Percentiles rank a stretch among this genome's conserved stretches.
Conservation (phyloP, 2,113 vertebrate species). For the Pedionomus torquatus region DNA sequence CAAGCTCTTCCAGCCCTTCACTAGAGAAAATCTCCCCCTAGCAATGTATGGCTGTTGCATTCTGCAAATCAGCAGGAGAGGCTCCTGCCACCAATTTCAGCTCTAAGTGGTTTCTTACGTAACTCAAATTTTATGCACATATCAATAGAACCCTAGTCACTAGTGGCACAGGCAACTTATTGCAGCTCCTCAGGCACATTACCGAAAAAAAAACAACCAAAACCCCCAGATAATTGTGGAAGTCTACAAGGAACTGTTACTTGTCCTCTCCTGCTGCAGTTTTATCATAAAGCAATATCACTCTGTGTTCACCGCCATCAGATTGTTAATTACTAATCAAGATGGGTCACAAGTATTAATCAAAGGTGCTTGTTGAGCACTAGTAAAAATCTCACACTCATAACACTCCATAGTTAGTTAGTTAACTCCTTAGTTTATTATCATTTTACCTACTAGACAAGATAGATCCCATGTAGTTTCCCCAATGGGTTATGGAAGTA, state of each 20-base stretch:
- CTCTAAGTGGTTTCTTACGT: background rate
- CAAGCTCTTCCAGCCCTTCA: background rate
- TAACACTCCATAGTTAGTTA: background rate
- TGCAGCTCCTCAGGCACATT: background rate
- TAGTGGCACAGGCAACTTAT: background rate
- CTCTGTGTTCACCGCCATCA: background rate
- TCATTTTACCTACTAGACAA: background rate
- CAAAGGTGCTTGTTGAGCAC: background rate
- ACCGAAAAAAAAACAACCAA: background rate
- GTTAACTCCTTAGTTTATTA: background rate
- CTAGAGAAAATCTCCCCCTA: background rate
- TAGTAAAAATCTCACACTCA: background rate
- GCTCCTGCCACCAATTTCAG: background rate
- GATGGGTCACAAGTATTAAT: background rate
- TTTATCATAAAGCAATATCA: background rate
- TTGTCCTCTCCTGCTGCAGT: background rate
- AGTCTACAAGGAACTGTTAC: background rate
- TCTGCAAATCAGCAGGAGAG: background rate
- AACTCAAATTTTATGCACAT: background rate
- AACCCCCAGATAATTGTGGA: background rate
- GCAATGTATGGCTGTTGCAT: background rate
- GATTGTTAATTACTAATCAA: slow-evolving; percentile 1
- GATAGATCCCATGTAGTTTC: background rate
- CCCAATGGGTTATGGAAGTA: background rate
- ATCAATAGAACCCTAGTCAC: background rate